Evolutionary conservation across 2,797 vertebrate genomes (phyloP), one percentile per base, ranked within the genome.

Genomic region (Tragopan temminckii): DNA sequence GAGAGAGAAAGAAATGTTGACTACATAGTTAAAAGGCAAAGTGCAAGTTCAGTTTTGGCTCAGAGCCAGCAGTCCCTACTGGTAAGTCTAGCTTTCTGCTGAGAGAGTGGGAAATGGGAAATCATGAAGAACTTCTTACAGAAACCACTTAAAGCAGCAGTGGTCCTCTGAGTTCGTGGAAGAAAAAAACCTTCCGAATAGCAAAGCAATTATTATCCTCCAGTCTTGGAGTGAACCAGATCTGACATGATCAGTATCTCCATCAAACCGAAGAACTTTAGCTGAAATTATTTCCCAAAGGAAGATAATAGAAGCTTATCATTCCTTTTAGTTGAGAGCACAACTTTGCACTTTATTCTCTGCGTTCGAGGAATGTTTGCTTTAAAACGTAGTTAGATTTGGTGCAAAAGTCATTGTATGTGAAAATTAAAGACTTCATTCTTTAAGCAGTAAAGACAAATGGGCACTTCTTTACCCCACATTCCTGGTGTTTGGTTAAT

Each of bases 391-490:
- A 40, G 48, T 55, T 80, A 63, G 40, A 29, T 45, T 86, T 89
- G 82, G 14, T 78, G 36, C 18, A 25, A 24, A 24, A 86, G 48
- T 43, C 61, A 29, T 13, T 58, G 6, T 46, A 25, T 12, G 10
- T 13, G n/a, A 66, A 76, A 70, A 63, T 31, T 23, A 33, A 70
- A 59, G 31, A 8, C 27, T 69, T 35, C 11, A 1, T 38, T n/a
- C 31, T 50, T 48, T 33, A 46, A 48, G 35, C 43, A 50, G 8
- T 52, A 6, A 38, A 55, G 38, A 57, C 24, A 58, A 46, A 11
- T 0, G 23, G 16, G 9, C 4, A 11, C 33, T 50, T 11, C 42
- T 89, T 85, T 78, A 2, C 8, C 8, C 2, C 2, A 7, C 1
- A 9, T 48, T 57, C 19, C 23, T 67, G 33, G 0, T 0, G 23